Evolutionary conservation across 2,888 invertebrate species (phyloP), one percentile per base, ranked within the genome.

Genomic region (Tipula lateralis): DNA sequence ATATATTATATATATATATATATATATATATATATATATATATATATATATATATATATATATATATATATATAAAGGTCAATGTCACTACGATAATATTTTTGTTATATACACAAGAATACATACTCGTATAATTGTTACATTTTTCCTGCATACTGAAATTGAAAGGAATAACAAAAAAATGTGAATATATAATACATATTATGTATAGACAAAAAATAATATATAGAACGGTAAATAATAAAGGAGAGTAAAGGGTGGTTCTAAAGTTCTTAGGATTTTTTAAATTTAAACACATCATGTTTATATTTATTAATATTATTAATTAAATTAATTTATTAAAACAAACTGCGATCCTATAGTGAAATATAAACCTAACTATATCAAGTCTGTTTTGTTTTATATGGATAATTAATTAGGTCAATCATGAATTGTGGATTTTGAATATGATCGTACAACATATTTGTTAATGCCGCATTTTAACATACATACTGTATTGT

Each of bases 91-190:
- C 24, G 66, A 66, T 66, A 66, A 66, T 66, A 66, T 66, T 66
- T 66, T 66, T 66, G 24, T 66, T 66, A 66, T 66, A 24, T 66
- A 66, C 66, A 66, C 66, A 66, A 66, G 66, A 24, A 66, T 66
- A 24, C 39, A 39, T 50, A 19, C 24, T 66, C 24, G 66, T 66
- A 66, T 66, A 66, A 66, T 66, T 66, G 66, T 66, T 24, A 66
- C 66, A 66, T 66, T 66, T 66, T 66, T 66, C 66, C 66, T 66
- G 24, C 66, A 66, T 24, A 66, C 24, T 66, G 66, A 66, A 66
- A 66, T 24, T 66, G 66, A 66, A 66, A 66, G 66, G 66, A 66
- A 66, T 66, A 66, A 66, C 24, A 66, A 66, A 66, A 66, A 66
- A 24, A 24, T 24, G 66, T 66, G 24, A 24, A 24, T 24, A 66